A percentile compares a stretch with the other conserved stretches of the same genome.
Evolutionary conservation across 2,888 invertebrate species (phyloP).

Genomic region (Apodemia hepburni): DNA sequence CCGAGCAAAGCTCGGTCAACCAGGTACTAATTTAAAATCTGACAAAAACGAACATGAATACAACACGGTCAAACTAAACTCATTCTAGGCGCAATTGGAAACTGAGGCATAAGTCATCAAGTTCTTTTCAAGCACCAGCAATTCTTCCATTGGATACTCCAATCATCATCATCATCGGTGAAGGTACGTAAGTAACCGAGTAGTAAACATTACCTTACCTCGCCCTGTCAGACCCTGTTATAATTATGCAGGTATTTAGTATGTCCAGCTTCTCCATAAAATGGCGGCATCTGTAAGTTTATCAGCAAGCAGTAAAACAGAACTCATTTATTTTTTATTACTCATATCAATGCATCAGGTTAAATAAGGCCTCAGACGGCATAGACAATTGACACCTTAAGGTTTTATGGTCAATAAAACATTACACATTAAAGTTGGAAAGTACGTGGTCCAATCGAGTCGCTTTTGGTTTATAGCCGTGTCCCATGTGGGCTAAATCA

Average conservation of each 20-base stretch:
- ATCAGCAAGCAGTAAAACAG: slow-evolving; percentile 9
- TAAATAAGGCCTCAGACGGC: slow-evolving; percentile 18
- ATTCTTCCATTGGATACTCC: too few species aligned
- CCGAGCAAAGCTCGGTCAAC: too few species aligned
- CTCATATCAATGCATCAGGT: slow-evolving; percentile 10
- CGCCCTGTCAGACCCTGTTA: not conserved
- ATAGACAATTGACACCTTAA: slow-evolving; percentile 65
- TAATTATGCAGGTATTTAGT: slow-evolving; percentile 1
- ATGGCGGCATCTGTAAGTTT: slow-evolving; percentile 8
- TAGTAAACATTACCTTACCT: not conserved
- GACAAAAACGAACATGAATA: too few species aligned
- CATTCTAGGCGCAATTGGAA: too few species aligned
- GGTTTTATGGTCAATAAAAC: slow-evolving; percentile 54
- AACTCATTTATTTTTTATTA: slow-evolving; percentile 11
- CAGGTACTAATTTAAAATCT: too few species aligned
- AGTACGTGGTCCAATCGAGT: slow-evolving; percentile 57
- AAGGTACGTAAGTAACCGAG: too few species aligned
- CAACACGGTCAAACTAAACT: too few species aligned
- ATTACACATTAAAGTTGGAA: slow-evolving; percentile 63
- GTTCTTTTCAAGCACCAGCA: too few species aligned
- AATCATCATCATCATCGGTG: too few species aligned
- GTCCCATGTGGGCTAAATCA: slow-evolving; percentile 50
- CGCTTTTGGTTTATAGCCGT: slow-evolving; percentile 52
- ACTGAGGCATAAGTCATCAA: too few species aligned
- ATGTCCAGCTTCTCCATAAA: not conserved